phyloP scores from a whole-genome alignment of 2,888 invertebrate species.

The Bellardia bayeri region DNA sequence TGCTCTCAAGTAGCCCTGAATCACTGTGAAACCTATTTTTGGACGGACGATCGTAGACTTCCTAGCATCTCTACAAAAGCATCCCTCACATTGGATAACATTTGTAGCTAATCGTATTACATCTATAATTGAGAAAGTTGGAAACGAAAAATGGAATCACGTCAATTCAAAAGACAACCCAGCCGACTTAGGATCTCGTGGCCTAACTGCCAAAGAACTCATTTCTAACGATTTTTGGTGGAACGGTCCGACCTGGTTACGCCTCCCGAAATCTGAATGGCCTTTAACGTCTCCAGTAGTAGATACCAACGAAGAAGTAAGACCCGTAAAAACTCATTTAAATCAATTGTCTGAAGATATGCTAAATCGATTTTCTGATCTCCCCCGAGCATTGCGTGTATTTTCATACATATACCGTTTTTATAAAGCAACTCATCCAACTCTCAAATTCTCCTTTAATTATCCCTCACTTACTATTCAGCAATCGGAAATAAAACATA shows the following conservation, averaged over 20 bases:
- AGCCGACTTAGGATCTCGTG: slow-evolving; percentile 45
- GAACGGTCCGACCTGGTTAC: slow-evolving; percentile 35
- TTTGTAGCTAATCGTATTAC: slow-evolving; percentile 43
- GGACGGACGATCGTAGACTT: slow-evolving; percentile 22
- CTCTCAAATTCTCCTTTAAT: no score
- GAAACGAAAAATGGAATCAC: slow-evolving; percentile 28
- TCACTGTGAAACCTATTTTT: not conserved
- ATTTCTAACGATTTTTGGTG: slow-evolving; percentile 12
- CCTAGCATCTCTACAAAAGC: slow-evolving; percentile 34
- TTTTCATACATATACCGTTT: no score
- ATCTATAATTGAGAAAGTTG: not conserved
- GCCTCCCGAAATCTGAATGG: not conserved
- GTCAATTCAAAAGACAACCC: slow-evolving; percentile 43
- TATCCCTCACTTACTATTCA: no score
- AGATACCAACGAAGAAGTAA: not conserved
- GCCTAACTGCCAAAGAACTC: slow-evolving; percentile 8
- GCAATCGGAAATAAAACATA: no score
- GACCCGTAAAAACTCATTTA: no score
- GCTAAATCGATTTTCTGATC: not conserved
- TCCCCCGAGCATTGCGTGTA: not conserved
- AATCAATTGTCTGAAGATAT: no score
- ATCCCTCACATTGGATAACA: slow-evolving; percentile 11
- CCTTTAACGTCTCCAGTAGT: not conserved
- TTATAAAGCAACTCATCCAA: no score
- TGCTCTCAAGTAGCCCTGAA: not conserved